Evolutionary conservation across 2,888 invertebrate species (phyloP).

Genomic region (Rhyacophila evoluta): DNA sequence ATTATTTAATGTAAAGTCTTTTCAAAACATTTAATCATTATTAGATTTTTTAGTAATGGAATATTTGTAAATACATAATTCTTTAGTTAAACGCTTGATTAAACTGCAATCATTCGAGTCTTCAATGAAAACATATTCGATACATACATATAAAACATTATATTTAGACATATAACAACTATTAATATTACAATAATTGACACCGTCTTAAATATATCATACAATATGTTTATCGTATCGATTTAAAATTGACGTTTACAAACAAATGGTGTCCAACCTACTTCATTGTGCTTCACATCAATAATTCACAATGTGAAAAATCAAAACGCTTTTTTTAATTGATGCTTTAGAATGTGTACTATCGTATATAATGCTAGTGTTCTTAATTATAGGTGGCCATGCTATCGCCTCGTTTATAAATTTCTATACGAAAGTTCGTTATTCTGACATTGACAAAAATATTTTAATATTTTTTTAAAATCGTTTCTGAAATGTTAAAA

Average conservation of each 20-base stretch:
- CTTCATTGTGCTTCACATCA: constrained; percentile 1
- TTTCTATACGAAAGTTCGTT: not conserved
- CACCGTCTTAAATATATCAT: too few species aligned
- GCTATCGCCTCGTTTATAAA: constrained; percentile 12
- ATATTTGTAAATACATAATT: too few species aligned
- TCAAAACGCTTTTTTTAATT: constrained; percentile 14
- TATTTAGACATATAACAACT: too few species aligned
- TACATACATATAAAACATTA: too few species aligned
- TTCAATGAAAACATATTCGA: too few species aligned
- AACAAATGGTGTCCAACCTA: not conserved
- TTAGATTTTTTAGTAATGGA: too few species aligned
- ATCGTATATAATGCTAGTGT: not conserved
- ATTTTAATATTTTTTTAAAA: not conserved
- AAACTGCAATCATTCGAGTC: too few species aligned
- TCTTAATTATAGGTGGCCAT: constrained; percentile 13
- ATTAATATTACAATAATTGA: too few species aligned
- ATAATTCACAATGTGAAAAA: not conserved
- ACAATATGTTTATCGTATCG: too few species aligned
- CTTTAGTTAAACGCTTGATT: too few species aligned
- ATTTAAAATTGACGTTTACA: not conserved
- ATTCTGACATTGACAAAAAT: not conserved
- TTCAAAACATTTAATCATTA: too few species aligned
- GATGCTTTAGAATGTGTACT: constrained; percentile 4
- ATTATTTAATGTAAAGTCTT: too few species aligned
- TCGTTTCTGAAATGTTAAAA: not conserved